These are phyloP conservation scores for Euborellia annulipes DNA, from an alignment of 1,140 invertebrate species.

Conservation along the genomic window DNA sequence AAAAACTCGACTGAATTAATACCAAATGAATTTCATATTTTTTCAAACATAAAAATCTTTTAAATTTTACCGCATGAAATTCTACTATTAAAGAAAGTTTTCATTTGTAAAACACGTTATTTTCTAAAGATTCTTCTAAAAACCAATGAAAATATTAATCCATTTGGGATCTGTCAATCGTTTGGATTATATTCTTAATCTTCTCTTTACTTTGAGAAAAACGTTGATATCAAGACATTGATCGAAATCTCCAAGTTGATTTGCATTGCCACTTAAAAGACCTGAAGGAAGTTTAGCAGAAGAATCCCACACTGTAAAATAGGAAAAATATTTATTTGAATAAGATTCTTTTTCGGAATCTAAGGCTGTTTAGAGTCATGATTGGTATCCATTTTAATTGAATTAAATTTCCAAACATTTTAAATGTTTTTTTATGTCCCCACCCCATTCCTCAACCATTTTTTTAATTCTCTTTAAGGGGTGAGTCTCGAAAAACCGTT, in stretches of 20 bases:
- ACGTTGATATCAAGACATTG: slow-evolving; percentile 41
- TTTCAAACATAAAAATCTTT: too few relatives aligned
- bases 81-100: too few relatives aligned
- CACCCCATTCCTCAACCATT: neutral
- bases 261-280: slow-evolving; percentile 46
- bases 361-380: neutral
- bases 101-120: too few relatives aligned
- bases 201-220: slow-evolving; percentile 28
- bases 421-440: neutral
- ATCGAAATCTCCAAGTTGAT: slow-evolving; percentile 53
- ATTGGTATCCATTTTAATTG: neutral
- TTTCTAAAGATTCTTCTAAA: too few relatives aligned
- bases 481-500: too few relatives aligned
- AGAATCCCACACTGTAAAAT: slow-evolving; percentile 46
- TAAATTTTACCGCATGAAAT: too few relatives aligned
- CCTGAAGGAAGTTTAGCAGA: slow-evolving; percentile 50
- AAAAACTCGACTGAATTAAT: too few relatives aligned
- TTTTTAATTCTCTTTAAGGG: too few relatives aligned
- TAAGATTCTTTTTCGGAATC: too few relatives aligned
- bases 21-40: too few relatives aligned
- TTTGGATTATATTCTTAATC: slow-evolving; percentile 13
- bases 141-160: too few relatives aligned
- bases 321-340: slow-evolving; percentile 3
- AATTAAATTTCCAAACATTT: neutral
- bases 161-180: too few relatives aligned